Conservation (phyloP, 2,113 vertebrate species). For the Spilogale gracilis region DNA sequence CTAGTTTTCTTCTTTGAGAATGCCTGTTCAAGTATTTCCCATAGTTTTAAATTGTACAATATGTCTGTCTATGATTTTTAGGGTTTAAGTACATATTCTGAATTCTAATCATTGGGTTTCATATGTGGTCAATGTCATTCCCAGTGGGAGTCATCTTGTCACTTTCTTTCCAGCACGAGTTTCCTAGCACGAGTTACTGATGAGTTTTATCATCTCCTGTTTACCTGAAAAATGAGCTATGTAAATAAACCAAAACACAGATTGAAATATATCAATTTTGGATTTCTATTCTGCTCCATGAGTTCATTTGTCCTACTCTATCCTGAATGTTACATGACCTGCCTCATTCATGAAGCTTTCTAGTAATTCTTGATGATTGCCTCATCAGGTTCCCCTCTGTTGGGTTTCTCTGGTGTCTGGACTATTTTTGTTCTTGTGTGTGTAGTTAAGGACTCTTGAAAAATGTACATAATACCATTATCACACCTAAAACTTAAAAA, state of each 20-base stretch:
- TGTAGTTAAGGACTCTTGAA: background rate
- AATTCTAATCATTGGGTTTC: background rate
- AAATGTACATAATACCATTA: background rate
- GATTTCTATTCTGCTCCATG: background rate
- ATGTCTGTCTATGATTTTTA: background rate
- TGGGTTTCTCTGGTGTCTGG: background rate
- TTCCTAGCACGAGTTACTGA: background rate
- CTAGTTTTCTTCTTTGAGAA: background rate
- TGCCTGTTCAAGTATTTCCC: background rate
- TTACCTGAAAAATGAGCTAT: conserved; percentile 69
- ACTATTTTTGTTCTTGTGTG: background rate
- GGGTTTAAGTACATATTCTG: background rate
- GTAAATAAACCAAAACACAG: background rate
- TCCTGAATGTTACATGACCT: background rate
- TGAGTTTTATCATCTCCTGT: background rate
- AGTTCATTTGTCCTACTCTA: background rate
- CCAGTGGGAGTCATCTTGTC: background rate
- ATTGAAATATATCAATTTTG: background rate
- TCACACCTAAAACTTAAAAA: background rate
- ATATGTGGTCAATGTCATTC: background rate
- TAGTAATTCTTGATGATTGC: background rate
- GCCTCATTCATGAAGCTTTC: background rate
- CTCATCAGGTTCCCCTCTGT: background rate
- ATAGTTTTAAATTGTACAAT: background rate
- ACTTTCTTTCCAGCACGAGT: background rate